Evolutionary conservation across 2,113 vertebrate genomes (phyloP).

Genomic region (Phocoena sinus): DNA sequence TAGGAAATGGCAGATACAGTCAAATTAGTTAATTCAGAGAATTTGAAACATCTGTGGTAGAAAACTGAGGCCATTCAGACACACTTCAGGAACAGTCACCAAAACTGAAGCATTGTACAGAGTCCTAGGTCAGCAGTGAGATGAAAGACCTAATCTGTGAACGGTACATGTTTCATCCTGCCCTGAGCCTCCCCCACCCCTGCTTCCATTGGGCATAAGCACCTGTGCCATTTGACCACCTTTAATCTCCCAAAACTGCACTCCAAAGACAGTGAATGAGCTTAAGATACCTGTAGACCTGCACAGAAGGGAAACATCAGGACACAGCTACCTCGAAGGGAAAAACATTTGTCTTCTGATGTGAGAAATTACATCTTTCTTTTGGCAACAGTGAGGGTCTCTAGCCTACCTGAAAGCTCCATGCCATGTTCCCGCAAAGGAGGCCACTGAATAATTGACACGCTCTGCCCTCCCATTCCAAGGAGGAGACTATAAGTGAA

Average conservation of each 20-base stretch:
- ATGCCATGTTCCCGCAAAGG: not conserved
- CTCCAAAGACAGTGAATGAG: not conserved
- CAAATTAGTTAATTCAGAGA: not conserved
- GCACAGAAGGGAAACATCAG: not conserved
- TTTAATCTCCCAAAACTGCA: not conserved
- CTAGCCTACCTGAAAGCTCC: not conserved
- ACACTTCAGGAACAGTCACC: not conserved
- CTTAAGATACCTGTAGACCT: not conserved
- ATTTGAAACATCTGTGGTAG: not conserved
- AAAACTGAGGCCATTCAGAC: not conserved
- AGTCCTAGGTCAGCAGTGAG: not conserved
- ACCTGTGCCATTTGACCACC: too few relatives aligned
- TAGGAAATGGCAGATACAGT: not conserved
- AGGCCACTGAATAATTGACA: not conserved
- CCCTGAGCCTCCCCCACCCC: not conserved
- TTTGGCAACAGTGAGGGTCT: not conserved
- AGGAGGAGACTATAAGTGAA: not conserved
- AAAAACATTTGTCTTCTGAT: not conserved
- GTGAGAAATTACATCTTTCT: not conserved
- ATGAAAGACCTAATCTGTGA: not conserved
- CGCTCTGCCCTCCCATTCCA: not conserved
- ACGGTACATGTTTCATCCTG: not conserved
- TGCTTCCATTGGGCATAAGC: not conserved
- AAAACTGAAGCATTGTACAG: not conserved
- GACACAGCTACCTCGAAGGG: not conserved